phyloP scores from a whole-genome alignment of 2,113 vertebrate species.

The Rhea pennata region DNA sequence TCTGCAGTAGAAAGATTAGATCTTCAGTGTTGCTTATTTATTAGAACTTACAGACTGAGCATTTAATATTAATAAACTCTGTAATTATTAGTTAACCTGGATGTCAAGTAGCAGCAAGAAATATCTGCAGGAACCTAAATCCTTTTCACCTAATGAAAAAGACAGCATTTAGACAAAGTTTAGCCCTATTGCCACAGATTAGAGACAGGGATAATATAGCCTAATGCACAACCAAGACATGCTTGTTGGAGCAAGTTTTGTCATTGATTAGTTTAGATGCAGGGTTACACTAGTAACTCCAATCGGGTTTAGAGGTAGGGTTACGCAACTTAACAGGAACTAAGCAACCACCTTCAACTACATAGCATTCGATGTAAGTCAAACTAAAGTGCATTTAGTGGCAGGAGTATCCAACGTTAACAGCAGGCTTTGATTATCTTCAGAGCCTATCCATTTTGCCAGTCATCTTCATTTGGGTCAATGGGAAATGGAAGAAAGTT shows the following conservation, averaged over 20 bases:
- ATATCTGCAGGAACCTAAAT: not conserved
- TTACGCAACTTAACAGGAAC: not conserved
- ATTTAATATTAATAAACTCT: not conserved
- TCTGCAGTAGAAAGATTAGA: not conserved
- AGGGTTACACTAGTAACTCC: not conserved
- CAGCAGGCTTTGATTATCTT: not conserved
- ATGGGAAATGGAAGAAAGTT: not conserved
- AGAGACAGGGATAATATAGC: not conserved
- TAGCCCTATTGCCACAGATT: not conserved
- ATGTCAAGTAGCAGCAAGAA: not conserved
- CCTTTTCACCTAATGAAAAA: not conserved
- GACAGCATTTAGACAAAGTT: not conserved
- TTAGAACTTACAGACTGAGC: not conserved
- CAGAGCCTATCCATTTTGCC: not conserved
- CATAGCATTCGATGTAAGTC: not conserved
- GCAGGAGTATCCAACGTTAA: no score
- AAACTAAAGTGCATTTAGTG: not conserved
- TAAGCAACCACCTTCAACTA: not conserved
- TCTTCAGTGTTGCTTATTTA: not conserved
- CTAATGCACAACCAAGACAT: not conserved
- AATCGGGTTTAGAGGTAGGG: not conserved
- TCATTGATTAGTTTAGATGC: not conserved
- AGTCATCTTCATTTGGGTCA: not conserved
- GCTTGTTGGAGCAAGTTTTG: not conserved
- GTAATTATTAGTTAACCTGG: not conserved